Evolutionary conservation across 30 jellyfish, hydroid and myxozoan genomes (phyloP).

Genomic region (Pseudorhiza aurosa): DNA sequence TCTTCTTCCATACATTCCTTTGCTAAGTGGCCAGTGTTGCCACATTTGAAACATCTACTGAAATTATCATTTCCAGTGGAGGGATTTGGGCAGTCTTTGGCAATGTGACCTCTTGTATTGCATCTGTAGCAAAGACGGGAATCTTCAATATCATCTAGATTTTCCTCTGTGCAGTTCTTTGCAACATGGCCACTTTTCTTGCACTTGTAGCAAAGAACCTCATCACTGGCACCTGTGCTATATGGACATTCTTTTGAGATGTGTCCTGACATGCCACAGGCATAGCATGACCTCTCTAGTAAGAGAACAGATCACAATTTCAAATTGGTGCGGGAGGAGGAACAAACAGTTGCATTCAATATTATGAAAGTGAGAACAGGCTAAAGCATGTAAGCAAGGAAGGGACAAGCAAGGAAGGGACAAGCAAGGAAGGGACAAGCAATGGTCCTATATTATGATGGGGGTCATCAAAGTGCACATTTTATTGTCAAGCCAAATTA

Average conservation of each 20-base stretch:
- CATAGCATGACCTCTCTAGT: constrained; percentile 65
- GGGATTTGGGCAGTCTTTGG: constrained; percentile 81
- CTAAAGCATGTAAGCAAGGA: constrained; percentile 3
- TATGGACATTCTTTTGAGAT: constrained; percentile 61
- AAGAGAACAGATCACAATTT: not conserved
- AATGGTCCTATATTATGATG: no score
- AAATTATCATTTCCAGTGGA: constrained; percentile 26
- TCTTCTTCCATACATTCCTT: constrained; percentile 77
- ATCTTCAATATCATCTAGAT: constrained; percentile 36
- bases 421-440: no score
- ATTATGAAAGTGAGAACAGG: not conserved
- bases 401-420: no score
- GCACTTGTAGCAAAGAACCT: constrained; percentile 63
- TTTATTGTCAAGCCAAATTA: no score
- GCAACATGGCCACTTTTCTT: constrained; percentile 67
- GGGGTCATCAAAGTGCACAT: no score
- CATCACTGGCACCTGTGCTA: constrained; percentile 30
- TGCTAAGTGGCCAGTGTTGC: constrained; percentile 81
- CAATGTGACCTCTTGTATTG: constrained; percentile 57
- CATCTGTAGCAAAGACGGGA: constrained; percentile 65
- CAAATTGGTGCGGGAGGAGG: no score
- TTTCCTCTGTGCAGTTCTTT: constrained; percentile 57
- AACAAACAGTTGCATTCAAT: no score
- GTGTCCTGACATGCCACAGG: constrained; percentile 69
- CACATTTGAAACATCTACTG: constrained; percentile 82